Evolutionary conservation across 2,888 invertebrate species (phyloP).

Genomic region (Magallana nippona): DNA sequence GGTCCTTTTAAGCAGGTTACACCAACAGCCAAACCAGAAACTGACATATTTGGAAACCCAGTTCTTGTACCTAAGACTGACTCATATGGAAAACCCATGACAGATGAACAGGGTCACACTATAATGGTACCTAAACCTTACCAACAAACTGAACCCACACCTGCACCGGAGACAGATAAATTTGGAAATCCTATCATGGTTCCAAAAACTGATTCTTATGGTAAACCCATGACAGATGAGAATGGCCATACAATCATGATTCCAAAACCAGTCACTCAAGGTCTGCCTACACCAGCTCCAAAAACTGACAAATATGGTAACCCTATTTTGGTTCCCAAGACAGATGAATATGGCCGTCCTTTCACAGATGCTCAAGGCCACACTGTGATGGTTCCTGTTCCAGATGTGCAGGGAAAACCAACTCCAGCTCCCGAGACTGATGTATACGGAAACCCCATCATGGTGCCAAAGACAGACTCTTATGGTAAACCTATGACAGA

Average conservation of each 20-base stretch:
- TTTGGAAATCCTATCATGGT: slow-evolving; percentile 44
- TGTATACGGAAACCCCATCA: slow-evolving; percentile 38
- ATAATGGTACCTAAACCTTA: slow-evolving; percentile 50
- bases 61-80: slow-evolving; percentile 82
- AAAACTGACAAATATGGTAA: slow-evolving; percentile 40
- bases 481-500: slow-evolving; percentile 30
- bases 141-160: slow-evolving; percentile 53
- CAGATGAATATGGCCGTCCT: slow-evolving; percentile 45
- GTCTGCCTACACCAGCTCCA: slow-evolving; percentile 52
- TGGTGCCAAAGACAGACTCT: slow-evolving; percentile 45
- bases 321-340: slow-evolving; percentile 36
- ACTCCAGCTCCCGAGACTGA: slow-evolving; percentile 48
- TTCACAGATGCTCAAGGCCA: slow-evolving; percentile 35
- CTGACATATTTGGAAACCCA: slow-evolving; percentile 81
- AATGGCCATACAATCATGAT: slow-evolving; percentile 34
- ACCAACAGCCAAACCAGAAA: slow-evolving; percentile 51
- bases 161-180: slow-evolving; percentile 48
- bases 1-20: background rate
- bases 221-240: slow-evolving; percentile 38
- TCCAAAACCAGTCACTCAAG: slow-evolving; percentile 23
- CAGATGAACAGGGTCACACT: slow-evolving; percentile 40
- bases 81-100: slow-evolving; percentile 81
- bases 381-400: slow-evolving; percentile 34
- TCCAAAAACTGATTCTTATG: slow-evolving; percentile 36
- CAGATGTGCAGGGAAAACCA: slow-evolving; percentile 43